These are phyloP conservation scores for Hylaeus volcanicus DNA, from an alignment of 1,140 invertebrate genomes.

Conservation along the genomic window DNA sequence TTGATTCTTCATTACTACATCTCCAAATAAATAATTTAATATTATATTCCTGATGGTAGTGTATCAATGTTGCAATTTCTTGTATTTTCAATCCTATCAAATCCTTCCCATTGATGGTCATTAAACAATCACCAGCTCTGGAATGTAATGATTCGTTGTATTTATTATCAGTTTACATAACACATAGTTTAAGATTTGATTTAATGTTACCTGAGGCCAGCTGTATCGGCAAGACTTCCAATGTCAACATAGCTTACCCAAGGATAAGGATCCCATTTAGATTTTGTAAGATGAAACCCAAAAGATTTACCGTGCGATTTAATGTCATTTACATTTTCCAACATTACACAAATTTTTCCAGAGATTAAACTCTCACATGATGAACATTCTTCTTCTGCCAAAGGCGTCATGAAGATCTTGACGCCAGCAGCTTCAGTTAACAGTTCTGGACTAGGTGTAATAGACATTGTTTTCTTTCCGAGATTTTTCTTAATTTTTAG, in stretches of 20 bases:
- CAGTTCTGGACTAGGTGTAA: slow-evolving; percentile 24
- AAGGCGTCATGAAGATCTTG: slow-evolving; percentile 52
- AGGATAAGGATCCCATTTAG: slow-evolving; percentile 87
- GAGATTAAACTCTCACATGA: not conserved
- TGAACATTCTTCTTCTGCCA: slow-evolving; percentile 6
- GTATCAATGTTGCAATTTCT: slow-evolving; percentile 82
- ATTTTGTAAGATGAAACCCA: slow-evolving; percentile 85
- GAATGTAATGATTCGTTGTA: slow-evolving; percentile 13
- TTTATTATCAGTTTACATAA: not conserved
- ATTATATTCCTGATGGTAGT: slow-evolving; percentile 63
- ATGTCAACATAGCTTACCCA: slow-evolving; percentile 81
- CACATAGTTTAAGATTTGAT: not conserved
- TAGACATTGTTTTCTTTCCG: slow-evolving; percentile 20
- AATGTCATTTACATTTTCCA: slow-evolving; percentile 36
- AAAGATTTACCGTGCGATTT: slow-evolving; percentile 71
- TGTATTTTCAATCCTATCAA: slow-evolving; percentile 82
- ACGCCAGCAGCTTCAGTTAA: slow-evolving; percentile 54
- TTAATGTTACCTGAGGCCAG: slow-evolving; percentile 72
- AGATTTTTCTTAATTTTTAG: not conserved
- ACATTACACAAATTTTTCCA: slow-evolving; percentile 44
- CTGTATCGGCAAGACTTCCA: slow-evolving; percentile 70
- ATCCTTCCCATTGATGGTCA: slow-evolving; percentile 84
- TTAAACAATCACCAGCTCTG: slow-evolving; percentile 84
- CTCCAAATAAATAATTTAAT: slow-evolving; percentile 75
- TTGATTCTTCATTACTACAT: slow-evolving; percentile 77